A percentile compares a stretch with the other conserved stretches of the same genome.
Conservation (phyloP, 2,888 invertebrate genomes). For the Caenorhabditis panamensis region DNA sequence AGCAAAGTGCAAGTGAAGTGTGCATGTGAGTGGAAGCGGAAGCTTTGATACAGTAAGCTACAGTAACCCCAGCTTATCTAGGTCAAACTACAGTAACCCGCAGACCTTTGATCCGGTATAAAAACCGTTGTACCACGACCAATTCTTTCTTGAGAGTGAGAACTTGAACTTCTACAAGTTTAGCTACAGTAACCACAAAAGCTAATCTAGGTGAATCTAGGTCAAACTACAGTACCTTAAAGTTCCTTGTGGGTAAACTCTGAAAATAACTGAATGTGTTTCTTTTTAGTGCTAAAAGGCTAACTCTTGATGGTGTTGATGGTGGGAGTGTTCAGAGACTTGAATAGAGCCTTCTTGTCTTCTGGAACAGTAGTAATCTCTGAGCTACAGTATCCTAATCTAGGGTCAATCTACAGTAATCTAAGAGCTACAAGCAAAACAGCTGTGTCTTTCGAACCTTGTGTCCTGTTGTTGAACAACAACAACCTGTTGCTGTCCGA, state of each 20-base stretch:
- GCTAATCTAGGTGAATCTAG: background rate
- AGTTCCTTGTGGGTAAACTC: constrained; percentile 51
- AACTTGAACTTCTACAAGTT: no score
- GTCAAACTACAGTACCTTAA: constrained; percentile 18
- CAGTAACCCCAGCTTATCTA: background rate
- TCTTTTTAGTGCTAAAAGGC: background rate
- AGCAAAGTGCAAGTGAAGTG: constrained; percentile 33
- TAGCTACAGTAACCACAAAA: background rate
- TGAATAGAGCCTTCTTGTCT: constrained; percentile 21
- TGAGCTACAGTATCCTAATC: constrained; percentile 13
- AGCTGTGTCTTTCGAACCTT: constrained; percentile 34
- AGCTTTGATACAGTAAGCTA: background rate
- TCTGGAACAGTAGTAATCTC: constrained; percentile 24
- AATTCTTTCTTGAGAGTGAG: no score
- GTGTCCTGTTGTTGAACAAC: constrained; percentile 21
- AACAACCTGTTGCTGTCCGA: constrained; percentile 34
- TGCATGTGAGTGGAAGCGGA: constrained; percentile 31
- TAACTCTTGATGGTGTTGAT: constrained; percentile 35
- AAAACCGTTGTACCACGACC: constrained; percentile 14
- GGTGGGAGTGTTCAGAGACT: constrained; percentile 1
- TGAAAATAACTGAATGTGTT: constrained; percentile 1
- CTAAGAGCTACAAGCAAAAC: constrained; percentile 12
- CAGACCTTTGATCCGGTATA: constrained; percentile 17
- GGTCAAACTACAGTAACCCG: background rate
- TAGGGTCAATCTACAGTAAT: constrained; percentile 2